phyloP scores from a whole-genome alignment of 2,113 vertebrate species.

The Antennarius striatus region DNA sequence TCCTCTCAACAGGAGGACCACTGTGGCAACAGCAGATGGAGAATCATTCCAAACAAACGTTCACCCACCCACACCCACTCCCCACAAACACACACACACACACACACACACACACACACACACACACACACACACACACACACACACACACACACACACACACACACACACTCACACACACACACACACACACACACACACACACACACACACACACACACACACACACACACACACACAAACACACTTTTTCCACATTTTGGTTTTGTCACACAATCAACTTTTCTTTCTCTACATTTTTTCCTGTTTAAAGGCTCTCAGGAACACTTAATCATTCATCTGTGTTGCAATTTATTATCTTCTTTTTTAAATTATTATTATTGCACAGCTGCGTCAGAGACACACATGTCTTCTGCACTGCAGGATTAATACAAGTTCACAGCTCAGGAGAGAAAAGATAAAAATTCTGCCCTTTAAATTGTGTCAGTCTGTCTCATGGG shows the following conservation, averaged over 20 bases:
- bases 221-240: background rate
- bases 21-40: slow-evolving; percentile 48
- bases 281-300: background rate
- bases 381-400: slow-evolving; percentile 22
- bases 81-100: background rate
- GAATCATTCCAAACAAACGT: slow-evolving; percentile 29
- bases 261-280: slow-evolving; percentile 17
- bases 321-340: slow-evolving; percentile 15
- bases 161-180: background rate
- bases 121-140: background rate
- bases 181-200: background rate
- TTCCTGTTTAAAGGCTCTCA: slow-evolving; percentile 3
- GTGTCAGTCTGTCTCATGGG: slow-evolving; percentile 40
- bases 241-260: slow-evolving; percentile 3
- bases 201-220: background rate
- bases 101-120: background rate
- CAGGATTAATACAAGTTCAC: slow-evolving; percentile 40
- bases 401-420: background rate
- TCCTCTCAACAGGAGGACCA: slow-evolving; percentile 1
- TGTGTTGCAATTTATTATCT: background rate
- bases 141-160: background rate
- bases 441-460: slow-evolving; percentile 24
- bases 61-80: background rate
- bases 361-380: background rate
- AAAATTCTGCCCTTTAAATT: slow-evolving; percentile 33